Base-by-base conservation (phyloP, 2,113 vertebrate species). In the Prunella himalayana region DNA sequence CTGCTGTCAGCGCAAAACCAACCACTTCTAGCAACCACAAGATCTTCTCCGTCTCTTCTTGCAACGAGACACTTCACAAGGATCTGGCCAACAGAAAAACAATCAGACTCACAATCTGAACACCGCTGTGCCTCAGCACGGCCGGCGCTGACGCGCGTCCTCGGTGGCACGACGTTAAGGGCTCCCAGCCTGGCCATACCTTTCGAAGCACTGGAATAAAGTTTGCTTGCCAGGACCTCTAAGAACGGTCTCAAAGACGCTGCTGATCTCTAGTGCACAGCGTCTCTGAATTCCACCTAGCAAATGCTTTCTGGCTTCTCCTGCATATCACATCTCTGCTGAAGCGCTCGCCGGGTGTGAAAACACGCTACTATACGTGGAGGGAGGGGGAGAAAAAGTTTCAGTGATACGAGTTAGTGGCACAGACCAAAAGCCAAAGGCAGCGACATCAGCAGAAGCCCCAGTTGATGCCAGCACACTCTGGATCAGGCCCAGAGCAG, bases 151-250 rank as follows among this genome's bases (percentile, higher is more conserved):
- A 81, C 54, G 20, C 24, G 13, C 3, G 31, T 86, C 79, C 78
- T 86, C 83, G 30, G 44, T 7, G 41, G 82, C 31, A 3, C 65
- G 14, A 90, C 78, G 85, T 63, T n/a, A 31, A 54, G 60, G 84
- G 45, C 66, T 44, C 61, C 31, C 23, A 95, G 91, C 86, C 90
- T 4, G 14, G 78, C 86, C 56, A 13, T 81, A 75, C 83, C 83
- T 66, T 72, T 65, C 37, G 56, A 68, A 84, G 91, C 65, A 35
- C 95, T 18, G 56, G 60, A 45, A 65, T 17, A 53, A 95, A 92
- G 70, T 91, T 89, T 63, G 81, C 61, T 59, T 92, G 94, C 87
- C 94, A 82, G 82, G 77, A 92, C 73, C 95, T 96, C 75, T 76
- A 82, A 68, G 85, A 93, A 75, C 8, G 5, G 78, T 19, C 9